Percentiles rank a stretch among this genome's conserved stretches.
phyloP scores from a whole-genome alignment of 1,140 invertebrate species.

The Euschistus heros region DNA sequence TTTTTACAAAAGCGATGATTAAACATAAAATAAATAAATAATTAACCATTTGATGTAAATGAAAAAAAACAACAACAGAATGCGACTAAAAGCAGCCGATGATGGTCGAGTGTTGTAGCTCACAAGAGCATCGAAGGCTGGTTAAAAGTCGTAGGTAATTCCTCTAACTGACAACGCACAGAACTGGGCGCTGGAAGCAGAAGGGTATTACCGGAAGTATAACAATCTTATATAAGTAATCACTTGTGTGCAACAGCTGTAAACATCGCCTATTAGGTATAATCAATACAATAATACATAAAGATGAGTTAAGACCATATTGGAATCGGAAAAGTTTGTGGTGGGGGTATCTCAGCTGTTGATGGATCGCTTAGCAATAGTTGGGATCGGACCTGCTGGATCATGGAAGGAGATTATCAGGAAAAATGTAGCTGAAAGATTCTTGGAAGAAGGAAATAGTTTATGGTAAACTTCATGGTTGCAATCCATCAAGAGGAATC shows the following conservation, averaged over 20 bases:
- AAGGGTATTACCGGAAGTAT: background rate
- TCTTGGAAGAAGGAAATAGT: too few species aligned
- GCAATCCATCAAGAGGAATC: background rate
- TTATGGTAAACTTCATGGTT: too few species aligned
- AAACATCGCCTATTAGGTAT: too few species aligned
- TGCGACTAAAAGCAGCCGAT: background rate
- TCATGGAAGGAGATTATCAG: background rate
- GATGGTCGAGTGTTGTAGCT: background rate
- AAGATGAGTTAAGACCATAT: background rate
- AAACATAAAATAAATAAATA: background rate
- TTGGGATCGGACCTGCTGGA: too few species aligned
- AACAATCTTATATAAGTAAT: background rate
- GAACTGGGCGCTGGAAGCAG: background rate
- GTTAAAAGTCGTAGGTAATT: background rate
- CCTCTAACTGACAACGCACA: background rate
- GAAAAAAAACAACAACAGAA: background rate
- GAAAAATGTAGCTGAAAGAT: background rate
- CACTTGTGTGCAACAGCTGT: background rate
- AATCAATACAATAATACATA: background rate
- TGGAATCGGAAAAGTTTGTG: background rate
- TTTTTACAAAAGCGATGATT: background rate
- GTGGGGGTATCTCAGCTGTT: too few species aligned
- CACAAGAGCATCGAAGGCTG: background rate
- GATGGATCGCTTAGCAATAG: too few species aligned
- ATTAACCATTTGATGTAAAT: background rate